phyloP scores from a whole-genome alignment of 2,888 invertebrate species.

The Lithodes maja region DNA sequence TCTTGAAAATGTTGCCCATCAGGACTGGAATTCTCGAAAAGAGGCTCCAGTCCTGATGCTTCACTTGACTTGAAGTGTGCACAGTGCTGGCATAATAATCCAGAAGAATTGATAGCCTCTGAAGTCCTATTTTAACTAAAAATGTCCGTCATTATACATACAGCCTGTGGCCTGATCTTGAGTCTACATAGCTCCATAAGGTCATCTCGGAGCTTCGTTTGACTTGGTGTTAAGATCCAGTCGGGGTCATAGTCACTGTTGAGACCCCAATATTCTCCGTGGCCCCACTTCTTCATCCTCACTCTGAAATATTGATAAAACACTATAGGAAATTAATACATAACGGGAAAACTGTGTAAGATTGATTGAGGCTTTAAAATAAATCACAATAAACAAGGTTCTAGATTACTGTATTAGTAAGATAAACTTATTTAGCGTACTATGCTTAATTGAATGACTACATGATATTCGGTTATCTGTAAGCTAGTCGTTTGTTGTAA shows the following conservation, averaged over 20 bases:
- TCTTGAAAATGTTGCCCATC: too few species aligned
- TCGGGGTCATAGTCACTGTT: slow-evolving; percentile 66
- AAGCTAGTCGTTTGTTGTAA: too few species aligned
- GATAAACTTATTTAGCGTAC: neutral
- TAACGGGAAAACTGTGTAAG: neutral
- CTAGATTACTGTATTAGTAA: neutral
- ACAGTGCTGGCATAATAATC: too few species aligned
- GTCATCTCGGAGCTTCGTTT: slow-evolving; percentile 64
- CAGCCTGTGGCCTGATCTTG: slow-evolving; percentile 69
- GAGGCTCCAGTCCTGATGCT: too few species aligned
- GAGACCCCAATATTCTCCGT: slow-evolving; percentile 66
- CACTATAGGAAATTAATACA: neutral
- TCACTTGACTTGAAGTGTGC: too few species aligned
- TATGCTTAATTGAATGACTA: too few species aligned
- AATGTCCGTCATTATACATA: slow-evolving; percentile 30
- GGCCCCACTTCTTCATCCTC: slow-evolving; percentile 67
- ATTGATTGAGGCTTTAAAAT: neutral
- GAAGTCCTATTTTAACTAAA: too few species aligned
- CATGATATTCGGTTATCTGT: too few species aligned
- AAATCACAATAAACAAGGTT: neutral
- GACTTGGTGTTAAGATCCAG: slow-evolving; percentile 60
- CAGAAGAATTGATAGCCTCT: too few species aligned
- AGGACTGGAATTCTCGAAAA: too few species aligned
- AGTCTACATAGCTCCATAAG: slow-evolving; percentile 68
- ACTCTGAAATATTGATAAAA: neutral